Evolutionary conservation across 1,140 invertebrate genomes (phyloP).

Genomic region (Ruditapes philippinarum): DNA sequence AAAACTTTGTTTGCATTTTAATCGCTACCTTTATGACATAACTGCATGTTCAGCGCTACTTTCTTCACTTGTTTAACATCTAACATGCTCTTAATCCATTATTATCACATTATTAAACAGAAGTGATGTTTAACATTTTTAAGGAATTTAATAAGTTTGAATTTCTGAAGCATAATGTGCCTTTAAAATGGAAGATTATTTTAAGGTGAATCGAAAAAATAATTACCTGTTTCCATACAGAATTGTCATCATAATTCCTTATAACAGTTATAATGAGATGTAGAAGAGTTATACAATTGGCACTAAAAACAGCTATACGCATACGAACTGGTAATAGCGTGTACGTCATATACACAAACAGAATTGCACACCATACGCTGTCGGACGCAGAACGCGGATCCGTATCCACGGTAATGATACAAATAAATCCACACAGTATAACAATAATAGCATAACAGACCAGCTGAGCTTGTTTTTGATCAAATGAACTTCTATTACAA

Average conservation of each 20-base stretch:
- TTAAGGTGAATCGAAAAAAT: too few relatives aligned
- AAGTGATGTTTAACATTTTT: too few relatives aligned
- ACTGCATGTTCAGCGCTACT: too few relatives aligned
- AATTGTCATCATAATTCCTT: constrained; percentile 79
- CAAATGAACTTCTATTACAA: constrained; percentile 93
- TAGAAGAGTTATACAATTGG: constrained; percentile 89
- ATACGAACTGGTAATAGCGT: constrained; percentile 93
- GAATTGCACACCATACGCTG: constrained; percentile 90
- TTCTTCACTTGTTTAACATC: too few relatives aligned
- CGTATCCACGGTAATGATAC: constrained; percentile 87
- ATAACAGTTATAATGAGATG: constrained; percentile 89
- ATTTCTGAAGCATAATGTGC: too few relatives aligned
- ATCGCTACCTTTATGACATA: too few relatives aligned
- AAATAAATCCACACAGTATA: constrained; percentile 91
- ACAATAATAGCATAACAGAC: constrained; percentile 93
- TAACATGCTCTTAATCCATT: too few relatives aligned
- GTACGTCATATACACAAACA: constrained; percentile 96
- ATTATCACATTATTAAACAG: too few relatives aligned
- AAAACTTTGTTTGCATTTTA: too few relatives aligned
- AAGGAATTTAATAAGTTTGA: too few relatives aligned
- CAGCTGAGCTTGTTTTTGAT: constrained; percentile 94
- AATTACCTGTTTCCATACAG: constrained; percentile 85
- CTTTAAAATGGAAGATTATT: too few relatives aligned
- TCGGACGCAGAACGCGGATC: constrained; percentile 86
- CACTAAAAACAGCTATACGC: constrained; percentile 92